Conservation (phyloP, 2,888 invertebrate genomes). For the Cataglyphis cursor region DNA sequence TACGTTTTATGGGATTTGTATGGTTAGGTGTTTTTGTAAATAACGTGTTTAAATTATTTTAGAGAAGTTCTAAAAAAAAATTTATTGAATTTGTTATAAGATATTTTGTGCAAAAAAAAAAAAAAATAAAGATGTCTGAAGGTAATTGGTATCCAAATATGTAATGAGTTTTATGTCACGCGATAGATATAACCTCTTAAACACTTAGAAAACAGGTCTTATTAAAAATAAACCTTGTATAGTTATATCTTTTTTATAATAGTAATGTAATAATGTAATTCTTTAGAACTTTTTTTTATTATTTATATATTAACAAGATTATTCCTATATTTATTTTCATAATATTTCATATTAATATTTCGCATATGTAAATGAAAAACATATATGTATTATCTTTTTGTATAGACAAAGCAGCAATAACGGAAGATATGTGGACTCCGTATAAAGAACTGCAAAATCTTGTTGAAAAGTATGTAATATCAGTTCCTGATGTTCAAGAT, state of each 20-base stretch:
- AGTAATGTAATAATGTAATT: background rate
- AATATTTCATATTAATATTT: conserved; percentile 3
- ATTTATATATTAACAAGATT: background rate
- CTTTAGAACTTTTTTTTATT: background rate
- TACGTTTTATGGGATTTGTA: conserved; percentile 64
- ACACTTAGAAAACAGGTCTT: background rate
- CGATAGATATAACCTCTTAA: conserved; percentile 21
- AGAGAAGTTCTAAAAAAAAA: background rate
- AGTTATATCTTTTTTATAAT: background rate
- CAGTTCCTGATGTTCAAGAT: conserved; percentile 88
- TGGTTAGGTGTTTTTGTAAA: background rate
- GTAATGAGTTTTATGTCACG: background rate
- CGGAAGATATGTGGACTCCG: conserved; percentile 95
- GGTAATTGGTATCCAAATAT: conserved; percentile 56
- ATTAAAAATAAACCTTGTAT: background rate
- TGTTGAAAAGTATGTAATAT: conserved; percentile 90
- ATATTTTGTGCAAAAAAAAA: background rate
- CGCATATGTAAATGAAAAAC: background rate
- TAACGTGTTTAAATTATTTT: background rate
- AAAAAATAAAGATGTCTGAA: conserved; percentile 70
- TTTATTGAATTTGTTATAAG: background rate
- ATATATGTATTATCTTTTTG: conserved; percentile 10
- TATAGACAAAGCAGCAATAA: conserved; percentile 83
- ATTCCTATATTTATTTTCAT: background rate
- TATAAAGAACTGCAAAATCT: conserved; percentile 92